Base-by-base conservation (phyloP, 2,113 vertebrate genomes). In the Tichodroma muraria region DNA sequence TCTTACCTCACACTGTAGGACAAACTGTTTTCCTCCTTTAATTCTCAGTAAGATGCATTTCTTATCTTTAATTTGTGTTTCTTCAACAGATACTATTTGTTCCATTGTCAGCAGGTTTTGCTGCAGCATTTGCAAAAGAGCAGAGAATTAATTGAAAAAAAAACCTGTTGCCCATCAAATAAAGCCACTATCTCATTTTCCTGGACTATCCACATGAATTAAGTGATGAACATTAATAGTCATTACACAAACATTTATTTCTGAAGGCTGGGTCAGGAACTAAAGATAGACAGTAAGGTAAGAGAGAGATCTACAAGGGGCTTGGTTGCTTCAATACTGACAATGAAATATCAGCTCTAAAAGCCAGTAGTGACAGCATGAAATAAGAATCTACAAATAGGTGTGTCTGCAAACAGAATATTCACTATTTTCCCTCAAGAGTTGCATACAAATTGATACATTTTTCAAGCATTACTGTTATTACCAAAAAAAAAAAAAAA, bases 81-180 rank as follows among this genome's bases (percentile, higher is more conserved):
- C 99, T 84, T 99, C 99, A 96, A 99, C 99, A 13, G 98, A 98
- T 44, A 99, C 96, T 5, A 99, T 99, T 95, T 99, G 99, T 80
- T 99, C 99, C 99, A 99, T 99, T 10, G 99, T 99, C 98, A 99
- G 98, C 54, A 99, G 98, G 97, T 98, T 99, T 99, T 99, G 99
- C 99, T 99, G 97, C 4, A 54, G 91, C 53, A 63, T 91, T 83
- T 56, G 68, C 37, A 69, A 78, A 95, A 90, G 47, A 90, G 85
- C 68, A 90, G 70, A 75, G 65, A 35, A 38, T 47, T 24, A 28
- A 96, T 40, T 76, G 42, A 3, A 47, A 78, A 60, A 61, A 78
- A 60, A 61, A 44, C 1, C 30, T 27, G 56, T 2, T 89, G 30
- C 50, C 80, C 44, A 33, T 33, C 57, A 70, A 73, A 59, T 20